phyloP scores from a whole-genome alignment of 1,140 invertebrate genomes.

The Protaetia brevitarsis region DNA sequence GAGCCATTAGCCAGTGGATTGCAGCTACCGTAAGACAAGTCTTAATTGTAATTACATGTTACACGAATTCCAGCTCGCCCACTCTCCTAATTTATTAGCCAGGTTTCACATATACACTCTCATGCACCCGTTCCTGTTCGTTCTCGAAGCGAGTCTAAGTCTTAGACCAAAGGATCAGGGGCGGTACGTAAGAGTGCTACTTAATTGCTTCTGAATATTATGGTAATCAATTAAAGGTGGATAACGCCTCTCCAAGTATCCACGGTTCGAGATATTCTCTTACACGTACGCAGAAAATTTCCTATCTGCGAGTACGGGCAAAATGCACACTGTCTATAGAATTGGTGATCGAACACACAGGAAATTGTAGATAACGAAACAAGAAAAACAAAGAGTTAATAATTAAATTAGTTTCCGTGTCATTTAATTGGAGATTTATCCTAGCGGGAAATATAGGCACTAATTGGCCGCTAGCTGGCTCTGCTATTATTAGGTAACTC shows the following conservation, averaged over 20 bases:
- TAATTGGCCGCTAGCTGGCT: no score
- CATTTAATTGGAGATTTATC: no score
- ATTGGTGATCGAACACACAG: no score
- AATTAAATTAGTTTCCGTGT: no score
- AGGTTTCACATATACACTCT: conserved; percentile 24
- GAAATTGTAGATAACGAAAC: no score
- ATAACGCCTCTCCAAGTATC: neutral
- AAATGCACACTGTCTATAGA: no score
- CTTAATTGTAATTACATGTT: conserved; percentile 42
- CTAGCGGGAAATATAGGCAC: no score
- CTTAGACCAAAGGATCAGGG: conserved; percentile 29
- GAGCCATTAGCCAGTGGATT: conserved; percentile 28
- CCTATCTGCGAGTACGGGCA: no score
- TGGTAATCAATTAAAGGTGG: conserved; percentile 27
- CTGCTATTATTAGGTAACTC: no score
- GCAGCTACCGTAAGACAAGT: conserved; percentile 38
- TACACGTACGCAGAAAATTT: neutral
- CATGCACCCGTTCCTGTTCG: neutral
- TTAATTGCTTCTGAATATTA: conserved; percentile 30
- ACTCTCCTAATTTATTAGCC: conserved; percentile 42
- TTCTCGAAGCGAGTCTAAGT: conserved; percentile 14
- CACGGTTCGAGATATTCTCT: neutral
- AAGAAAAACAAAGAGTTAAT: no score
- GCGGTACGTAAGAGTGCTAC: conserved; percentile 27
- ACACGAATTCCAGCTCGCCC: conserved; percentile 40